phyloP scores from a whole-genome alignment of 2,797 vertebrate species.

The Xiphorhynchus erythropygius region DNA sequence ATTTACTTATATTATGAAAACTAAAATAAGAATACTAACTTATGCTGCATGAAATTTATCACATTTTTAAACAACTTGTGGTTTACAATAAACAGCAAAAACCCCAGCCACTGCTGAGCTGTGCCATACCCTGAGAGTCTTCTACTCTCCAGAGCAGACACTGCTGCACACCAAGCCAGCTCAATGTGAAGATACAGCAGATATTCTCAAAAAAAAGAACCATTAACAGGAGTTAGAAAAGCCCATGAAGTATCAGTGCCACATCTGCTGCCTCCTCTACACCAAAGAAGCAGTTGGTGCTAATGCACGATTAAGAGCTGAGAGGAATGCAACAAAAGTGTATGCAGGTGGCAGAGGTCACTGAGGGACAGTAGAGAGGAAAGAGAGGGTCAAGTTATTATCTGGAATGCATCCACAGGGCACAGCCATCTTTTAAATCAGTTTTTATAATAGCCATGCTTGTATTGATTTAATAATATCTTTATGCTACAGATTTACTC shows the following conservation, averaged over 20 bases:
- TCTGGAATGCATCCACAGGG: slow-evolving; percentile 21
- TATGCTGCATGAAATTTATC: background rate
- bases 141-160: background rate
- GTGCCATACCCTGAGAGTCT: background rate
- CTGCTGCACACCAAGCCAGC: background rate
- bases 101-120: background rate
- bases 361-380: background rate
- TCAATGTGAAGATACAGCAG: background rate
- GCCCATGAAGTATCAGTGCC: background rate
- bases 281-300: background rate
- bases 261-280: background rate
- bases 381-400: slow-evolving; percentile 59
- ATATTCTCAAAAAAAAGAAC: background rate
- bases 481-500: background rate
- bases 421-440: slow-evolving; percentile 14
- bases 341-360: slow-evolving; percentile 49
- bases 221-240: background rate
- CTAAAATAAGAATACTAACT: background rate
- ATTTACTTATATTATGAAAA: background rate
- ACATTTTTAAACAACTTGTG: background rate
- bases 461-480: slow-evolving; percentile 48
- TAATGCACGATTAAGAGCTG: background rate
- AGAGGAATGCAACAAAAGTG: background rate
- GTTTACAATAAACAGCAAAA: background rate
- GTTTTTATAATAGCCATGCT: slow-evolving; percentile 27